These are phyloP conservation scores for Pelodiscus sinensis DNA, from an alignment of 2,113 vertebrate genomes.

Conservation along the genomic window DNA sequence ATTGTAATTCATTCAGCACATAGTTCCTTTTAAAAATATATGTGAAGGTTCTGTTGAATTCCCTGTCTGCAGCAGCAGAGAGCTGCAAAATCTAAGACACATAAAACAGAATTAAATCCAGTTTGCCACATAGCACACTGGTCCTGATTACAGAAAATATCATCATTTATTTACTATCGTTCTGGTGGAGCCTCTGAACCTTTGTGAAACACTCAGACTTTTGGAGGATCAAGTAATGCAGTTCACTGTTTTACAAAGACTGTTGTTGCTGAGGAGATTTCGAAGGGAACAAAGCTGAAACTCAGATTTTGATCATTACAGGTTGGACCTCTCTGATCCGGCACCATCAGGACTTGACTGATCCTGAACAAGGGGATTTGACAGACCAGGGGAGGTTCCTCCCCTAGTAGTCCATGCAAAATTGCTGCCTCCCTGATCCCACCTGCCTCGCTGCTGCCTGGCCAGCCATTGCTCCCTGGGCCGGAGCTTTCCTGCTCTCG, in stretches of 20 bases:
- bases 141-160: not conserved
- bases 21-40: not conserved
- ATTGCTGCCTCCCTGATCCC: too few relatives aligned
- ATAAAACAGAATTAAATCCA: not conserved
- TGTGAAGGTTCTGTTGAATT: not conserved
- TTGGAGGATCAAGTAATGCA: not conserved
- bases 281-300: not conserved
- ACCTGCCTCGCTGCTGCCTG: too few relatives aligned
- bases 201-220: not conserved
- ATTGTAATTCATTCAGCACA: not conserved
- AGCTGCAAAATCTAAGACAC: not conserved
- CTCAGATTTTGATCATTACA: not conserved
- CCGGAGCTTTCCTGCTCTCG: too few relatives aligned
- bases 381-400: too few relatives aligned
- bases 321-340: too few relatives aligned
- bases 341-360: too few relatives aligned
- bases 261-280: not conserved
- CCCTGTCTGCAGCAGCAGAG: not conserved
- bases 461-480: too few relatives aligned
- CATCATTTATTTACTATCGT: not conserved
- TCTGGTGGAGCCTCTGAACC: rapidly evolving
- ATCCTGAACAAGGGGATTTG: too few relatives aligned
- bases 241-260: not conserved
- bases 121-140: rapidly evolving
- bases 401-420: too few relatives aligned